Percentiles rank a stretch among this genome's conserved stretches.
These are phyloP conservation scores for Idris sp. DNA, from an alignment of 1,140 invertebrate genomes.

Conservation along the genomic window DNA sequence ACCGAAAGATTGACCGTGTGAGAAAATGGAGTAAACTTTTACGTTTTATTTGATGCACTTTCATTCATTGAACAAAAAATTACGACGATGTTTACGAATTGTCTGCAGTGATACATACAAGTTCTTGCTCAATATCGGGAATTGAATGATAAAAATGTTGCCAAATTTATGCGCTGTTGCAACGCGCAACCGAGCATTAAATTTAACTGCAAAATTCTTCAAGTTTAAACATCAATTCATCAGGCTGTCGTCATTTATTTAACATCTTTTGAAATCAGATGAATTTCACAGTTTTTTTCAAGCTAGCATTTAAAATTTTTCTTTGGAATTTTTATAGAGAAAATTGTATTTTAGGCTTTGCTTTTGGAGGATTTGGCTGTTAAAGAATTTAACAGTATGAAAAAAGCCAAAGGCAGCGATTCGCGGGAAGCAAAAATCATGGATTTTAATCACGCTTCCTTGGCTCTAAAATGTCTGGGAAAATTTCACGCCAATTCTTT, in stretches of 20 bases:
- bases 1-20: constrained; percentile 36
- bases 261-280: background rate
- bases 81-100: constrained; percentile 32
- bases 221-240: constrained; percentile 2
- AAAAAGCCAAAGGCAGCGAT: constrained; percentile 9
- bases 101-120: constrained; percentile 15
- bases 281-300: background rate
- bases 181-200: background rate
- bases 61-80: constrained; percentile 45
- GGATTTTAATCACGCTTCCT: constrained; percentile 67
- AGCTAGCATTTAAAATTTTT: background rate
- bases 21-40: constrained; percentile 46
- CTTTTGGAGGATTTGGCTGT: constrained; percentile 73
- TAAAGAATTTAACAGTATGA: constrained; percentile 63
- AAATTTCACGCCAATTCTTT: constrained; percentile 73
- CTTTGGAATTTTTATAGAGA: background rate
- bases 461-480: constrained; percentile 69
- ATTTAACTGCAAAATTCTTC: background rate
- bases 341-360: constrained; percentile 60
- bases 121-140: constrained; percentile 30
- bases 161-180: constrained; percentile 21
- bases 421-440: constrained; percentile 66
- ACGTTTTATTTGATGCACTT: constrained; percentile 56
- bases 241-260: background rate
- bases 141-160: constrained; percentile 47